These are phyloP conservation scores for Paralvinella palmiformis DNA, from an alignment of 1,140 invertebrate species.

Conservation along the genomic window DNA sequence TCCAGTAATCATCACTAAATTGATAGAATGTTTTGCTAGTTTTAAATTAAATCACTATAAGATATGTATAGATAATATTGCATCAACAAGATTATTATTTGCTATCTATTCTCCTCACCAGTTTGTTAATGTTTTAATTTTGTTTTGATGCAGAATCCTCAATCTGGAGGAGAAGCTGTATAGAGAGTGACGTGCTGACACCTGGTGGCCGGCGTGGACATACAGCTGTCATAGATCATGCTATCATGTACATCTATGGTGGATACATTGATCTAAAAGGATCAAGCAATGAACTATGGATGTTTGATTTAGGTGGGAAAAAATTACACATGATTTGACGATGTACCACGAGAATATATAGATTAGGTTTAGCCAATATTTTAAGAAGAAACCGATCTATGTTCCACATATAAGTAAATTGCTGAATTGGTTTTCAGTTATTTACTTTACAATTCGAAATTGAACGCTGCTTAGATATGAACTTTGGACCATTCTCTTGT, in stretches of 20 bases:
- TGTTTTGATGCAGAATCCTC: conserved; percentile 25
- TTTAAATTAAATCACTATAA: background rate
- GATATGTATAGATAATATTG: conserved; percentile 2
- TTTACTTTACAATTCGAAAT: too few species aligned
- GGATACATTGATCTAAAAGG: conserved; percentile 83
- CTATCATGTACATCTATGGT: conserved; percentile 78
- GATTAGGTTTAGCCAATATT: conserved; percentile 1
- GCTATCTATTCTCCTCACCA: background rate
- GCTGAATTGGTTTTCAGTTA: background rate
- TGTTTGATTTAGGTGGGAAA: conserved; percentile 73
- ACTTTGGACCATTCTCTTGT: too few species aligned
- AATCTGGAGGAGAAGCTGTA: conserved; percentile 23
- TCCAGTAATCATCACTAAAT: background rate
- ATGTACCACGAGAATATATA: too few species aligned
- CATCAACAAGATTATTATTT: background rate
- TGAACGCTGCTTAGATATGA: too few species aligned
- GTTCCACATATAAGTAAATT: background rate
- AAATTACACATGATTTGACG: too few species aligned
- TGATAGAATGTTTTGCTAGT: background rate
- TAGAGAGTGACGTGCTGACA: conserved; percentile 31
- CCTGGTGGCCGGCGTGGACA: conserved; percentile 76
- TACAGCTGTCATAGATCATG: conserved; percentile 70
- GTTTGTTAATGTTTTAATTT: background rate
- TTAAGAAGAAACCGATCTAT: background rate
- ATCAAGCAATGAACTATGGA: conserved; percentile 79